Evolutionary conservation across 2,113 vertebrate species (phyloP), one percentile per base, ranked within the genome.

Genomic region (Opisthocomus hoazin): DNA sequence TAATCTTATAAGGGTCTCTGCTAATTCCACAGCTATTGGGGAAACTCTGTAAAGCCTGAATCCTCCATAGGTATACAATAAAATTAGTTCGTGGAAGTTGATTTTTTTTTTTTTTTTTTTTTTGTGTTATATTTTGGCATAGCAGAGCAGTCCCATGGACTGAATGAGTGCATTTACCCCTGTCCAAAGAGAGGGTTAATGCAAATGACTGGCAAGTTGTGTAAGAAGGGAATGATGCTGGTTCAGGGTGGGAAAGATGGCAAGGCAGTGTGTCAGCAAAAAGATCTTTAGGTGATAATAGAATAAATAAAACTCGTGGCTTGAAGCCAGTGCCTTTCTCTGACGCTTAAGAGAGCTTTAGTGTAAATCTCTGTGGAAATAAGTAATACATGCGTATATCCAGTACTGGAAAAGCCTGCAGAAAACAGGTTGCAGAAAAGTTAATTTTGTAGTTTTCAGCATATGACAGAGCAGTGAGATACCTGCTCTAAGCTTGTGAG

Each of bases 1-100:
- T 98, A 96, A 36, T 95, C 97, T 96, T 97, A 57, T 91, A 96
- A 97, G 94, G 93, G 92, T 91, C 94, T 96, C 86, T 89, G 94
- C 93, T 97, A 97, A 90, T 97, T 94, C 92, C 88, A 84, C 73
- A 89, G 89, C 92, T 97, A 88, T 77, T 83, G 89, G 94, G 90
- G 94, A 95, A 97, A 93, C 84, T 94, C 87, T 92, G 90, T 88
- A 96, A 96, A 88, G 89, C 82, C 93, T 60, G 78, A 94, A 69
- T 84, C 22, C 68, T 94, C 54, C 54, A 48, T 65, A 83, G 78
- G 32, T 83, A 39, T 87, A 41, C 73, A 86, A 39, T 71, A 87
- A 93, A 86, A 94, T 60, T 18, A 37, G n/a, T 69, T 94, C 27
- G 36, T 68, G 68, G 60, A 91, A 96, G 36, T 83, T 51, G 58